Base-by-base conservation (phyloP, 2,888 invertebrate species). In the Lagria hirta region DNA sequence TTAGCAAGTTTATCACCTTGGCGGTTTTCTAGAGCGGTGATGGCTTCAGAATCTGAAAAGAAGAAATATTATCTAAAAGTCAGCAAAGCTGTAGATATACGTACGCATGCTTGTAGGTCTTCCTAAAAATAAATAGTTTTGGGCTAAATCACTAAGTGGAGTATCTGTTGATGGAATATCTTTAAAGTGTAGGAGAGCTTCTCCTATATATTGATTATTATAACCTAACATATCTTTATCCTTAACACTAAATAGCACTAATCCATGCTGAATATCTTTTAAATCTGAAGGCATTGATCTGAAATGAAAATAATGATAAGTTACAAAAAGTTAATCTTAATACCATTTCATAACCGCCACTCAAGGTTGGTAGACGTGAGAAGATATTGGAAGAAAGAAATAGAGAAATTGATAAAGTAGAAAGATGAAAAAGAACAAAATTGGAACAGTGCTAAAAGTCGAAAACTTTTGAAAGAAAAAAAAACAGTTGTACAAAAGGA, bases 161-260 rank as follows among this genome's bases (percentile, higher is more conserved):
- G 78, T 75, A 0, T 75, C 75, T 1, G 81, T 80, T 52, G 78
- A 79, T 7, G 82, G 79, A 55, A 92, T 79, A 61, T 88, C 86
- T 48, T 77, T 79, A 71, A 97, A 86, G 58, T 86, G 81, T 17
- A 96, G 68, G 71, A 90, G 96, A 22, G 92, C 90, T 73, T 98
- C 98, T 4, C 95, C 96, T 54, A 97, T 86, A 73, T 96, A 96
- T 64, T 93, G 91, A 69, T 93, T 94, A 59, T 84, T 83, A 68
- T 93, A 82, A 35, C 91, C 87, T 70, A 96, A 82, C 71, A 95
- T 83, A 72, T 98, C 97, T 70, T 94, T 93, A 73, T 98, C 98
- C 75, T 98, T 98, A 7, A 98, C 80, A 52, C 92, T 88, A 64
- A 99, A 89, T 52, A 89, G 80, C 41, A 98, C 70, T 52, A 94